phyloP scores from a whole-genome alignment of 2,888 invertebrate species.

The Cosmia trapezina region DNA sequence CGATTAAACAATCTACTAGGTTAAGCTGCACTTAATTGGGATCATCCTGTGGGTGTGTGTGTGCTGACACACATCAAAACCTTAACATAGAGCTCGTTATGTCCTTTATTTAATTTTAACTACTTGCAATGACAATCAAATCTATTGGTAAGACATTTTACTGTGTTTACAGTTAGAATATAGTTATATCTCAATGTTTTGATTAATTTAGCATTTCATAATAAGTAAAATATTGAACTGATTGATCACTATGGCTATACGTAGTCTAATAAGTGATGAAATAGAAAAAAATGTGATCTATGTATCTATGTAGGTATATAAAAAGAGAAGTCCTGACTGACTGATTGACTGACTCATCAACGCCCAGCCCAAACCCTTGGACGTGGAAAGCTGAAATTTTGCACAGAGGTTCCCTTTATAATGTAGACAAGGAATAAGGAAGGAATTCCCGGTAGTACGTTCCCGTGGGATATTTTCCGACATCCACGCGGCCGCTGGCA shows the following conservation, averaged over 20 bases:
- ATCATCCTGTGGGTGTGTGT: not conserved
- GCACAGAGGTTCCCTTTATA: too few relatives aligned
- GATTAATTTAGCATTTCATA: not conserved
- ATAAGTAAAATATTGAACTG: not conserved
- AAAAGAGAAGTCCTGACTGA: too few relatives aligned
- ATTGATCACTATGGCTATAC: not conserved
- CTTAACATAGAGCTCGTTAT: not conserved
- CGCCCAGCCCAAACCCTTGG: too few relatives aligned
- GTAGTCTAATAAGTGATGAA: not conserved
- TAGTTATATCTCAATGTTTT: not conserved
- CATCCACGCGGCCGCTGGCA: too few relatives aligned
- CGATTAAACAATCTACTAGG: not conserved
- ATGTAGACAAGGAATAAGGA: too few relatives aligned
- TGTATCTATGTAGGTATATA: too few relatives aligned
- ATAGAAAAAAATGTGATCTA: too few relatives aligned
- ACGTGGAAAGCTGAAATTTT: too few relatives aligned
- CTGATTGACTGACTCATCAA: too few relatives aligned
- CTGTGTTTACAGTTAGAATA: too few relatives aligned
- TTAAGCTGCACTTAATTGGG: constrained; percentile 12
- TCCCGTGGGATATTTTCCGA: too few relatives aligned
- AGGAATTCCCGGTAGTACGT: too few relatives aligned
- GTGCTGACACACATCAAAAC: not conserved
- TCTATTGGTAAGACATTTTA: not conserved
- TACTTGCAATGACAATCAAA: not conserved
- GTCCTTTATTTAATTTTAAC: not conserved